Evolutionary conservation across 2,113 vertebrate genomes (phyloP), one percentile per base, ranked within the genome.

Genomic region (Myrmecophaga tridactyla): DNA sequence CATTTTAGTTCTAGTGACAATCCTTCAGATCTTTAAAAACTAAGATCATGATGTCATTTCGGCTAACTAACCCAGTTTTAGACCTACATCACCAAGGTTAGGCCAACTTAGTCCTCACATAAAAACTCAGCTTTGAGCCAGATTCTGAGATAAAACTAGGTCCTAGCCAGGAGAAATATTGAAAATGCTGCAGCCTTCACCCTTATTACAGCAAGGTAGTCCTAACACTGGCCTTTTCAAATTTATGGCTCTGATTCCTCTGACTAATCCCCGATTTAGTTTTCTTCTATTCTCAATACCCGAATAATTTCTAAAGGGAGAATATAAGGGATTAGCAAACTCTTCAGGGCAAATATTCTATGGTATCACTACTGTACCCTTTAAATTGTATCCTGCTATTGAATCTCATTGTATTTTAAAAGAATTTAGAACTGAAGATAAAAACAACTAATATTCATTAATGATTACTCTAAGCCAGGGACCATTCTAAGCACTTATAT

Each of bases 241-340:
- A 63, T 39, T 76, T 36, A 13, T 34, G n/a, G 23, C 15, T 69
- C 20, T 53, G 13, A 3, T 69, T 65, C 39, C 25, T 69, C 14
- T 34, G 48, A 93, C 36, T 90, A 43, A 87, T 81, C 9, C 3
- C 2, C 17, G n/a, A 12, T 20, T 80, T 70, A 48, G 83, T 81
- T 88, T 65, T 29, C 6, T 67, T 53, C 29, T 76, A 65, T 12
- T 85, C 63, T 73, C 29, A 67, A 56, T 60, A 39, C n/a, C 41
- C 80, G 18, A 84, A 13, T 76, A 39, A 84, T 76, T 89, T 80
- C 36, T 78, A 90, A 14, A 29, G 77, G 21, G n/a, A n/a, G 73
- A 89, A 76, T 48, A 4, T 20, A 80, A 95, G n/a, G 17, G 31
- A 89, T 89, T 51, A 86, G 39, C 48, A 87, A 95, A 94, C 7